phyloP scores from a whole-genome alignment of 2,113 vertebrate species.

The Eclectus roratus region DNA sequence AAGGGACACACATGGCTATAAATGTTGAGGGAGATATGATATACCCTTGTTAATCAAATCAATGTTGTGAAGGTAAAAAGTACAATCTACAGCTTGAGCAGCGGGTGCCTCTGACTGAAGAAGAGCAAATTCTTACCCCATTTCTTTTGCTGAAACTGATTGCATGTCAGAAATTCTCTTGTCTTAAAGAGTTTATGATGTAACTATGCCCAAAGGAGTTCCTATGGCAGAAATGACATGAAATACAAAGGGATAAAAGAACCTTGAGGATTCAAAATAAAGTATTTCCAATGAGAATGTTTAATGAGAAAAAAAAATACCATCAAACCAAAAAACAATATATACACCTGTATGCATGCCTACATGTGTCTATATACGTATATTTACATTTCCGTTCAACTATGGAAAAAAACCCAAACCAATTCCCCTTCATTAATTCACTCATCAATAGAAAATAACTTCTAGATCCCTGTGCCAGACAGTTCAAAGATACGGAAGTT shows the following conservation, averaged over 20 bases:
- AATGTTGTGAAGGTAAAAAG: not conserved
- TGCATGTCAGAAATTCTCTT: not conserved
- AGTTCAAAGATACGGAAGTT: not conserved
- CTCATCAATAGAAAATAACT: not conserved
- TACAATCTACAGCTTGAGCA: not conserved
- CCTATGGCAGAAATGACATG: not conserved
- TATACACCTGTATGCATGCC: not conserved
- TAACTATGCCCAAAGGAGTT: not conserved
- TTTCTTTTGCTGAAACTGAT: not conserved
- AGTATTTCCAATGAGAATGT: not conserved
- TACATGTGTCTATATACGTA: not conserved
- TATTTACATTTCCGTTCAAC: not conserved
- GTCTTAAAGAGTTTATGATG: not conserved
- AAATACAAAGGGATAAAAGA: not conserved
- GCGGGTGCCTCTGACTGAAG: not conserved
- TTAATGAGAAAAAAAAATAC: not conserved
- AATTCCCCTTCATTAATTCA: not conserved
- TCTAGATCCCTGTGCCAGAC: not conserved
- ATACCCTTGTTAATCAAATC: not conserved
- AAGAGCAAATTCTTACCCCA: not conserved
- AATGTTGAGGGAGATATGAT: not conserved
- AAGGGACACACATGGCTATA: not conserved
- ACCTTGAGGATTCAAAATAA: not conserved
- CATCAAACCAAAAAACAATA: not conserved
- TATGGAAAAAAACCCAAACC: not conserved